Base-by-base conservation (phyloP, 2,888 invertebrate genomes). In the Chrysina gloriosa region DNA sequence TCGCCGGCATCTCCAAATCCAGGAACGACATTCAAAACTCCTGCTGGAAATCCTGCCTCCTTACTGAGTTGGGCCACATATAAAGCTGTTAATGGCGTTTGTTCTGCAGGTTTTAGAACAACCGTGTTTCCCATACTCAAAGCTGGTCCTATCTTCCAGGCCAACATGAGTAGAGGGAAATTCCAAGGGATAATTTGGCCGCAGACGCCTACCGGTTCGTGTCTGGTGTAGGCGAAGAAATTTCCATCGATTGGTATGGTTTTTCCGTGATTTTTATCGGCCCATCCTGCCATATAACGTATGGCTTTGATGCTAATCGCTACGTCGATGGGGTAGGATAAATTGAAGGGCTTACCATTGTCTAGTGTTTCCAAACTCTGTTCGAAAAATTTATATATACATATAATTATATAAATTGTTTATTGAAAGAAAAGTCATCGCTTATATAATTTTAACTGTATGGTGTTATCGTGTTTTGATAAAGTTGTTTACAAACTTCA, bases 181-280 rank as follows among this genome's bases (percentile, higher is more conserved):
- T 97, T 96, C 96, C 96, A 97, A 0, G 97, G 96, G 71, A 96
- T 95, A 70, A 97, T 96, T 84, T 95, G 95, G 1, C 93, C 96
- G 82, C 95, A 96, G 0, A 97, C 94, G 7, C 97, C 97, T n/a
- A 96, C 93, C 0, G 97, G 96, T 80, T 97, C 96, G 71, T 94
- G 94, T 1, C 94, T 87, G 0, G 95, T 95, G 81, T 96, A 96
- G 0, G 90, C 89, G 77, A 96, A 89, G 83, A 88, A 92, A 47
- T 90, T 87, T 1, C 97, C 97, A 79, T 94, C 94, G 74, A 89
- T 85, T 1, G 94, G 92, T 69, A 94, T 88, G 7, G 91, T 91
- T 76, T 85, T 84, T 7, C 84, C 84, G 73, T 94, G 93, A 81
- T 90, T 91, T 84, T 97, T 97, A 83, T 97, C 97, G 0, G 95